phyloP scores from a whole-genome alignment of 1,140 invertebrate genomes.

The Chelonus insularis region DNA sequence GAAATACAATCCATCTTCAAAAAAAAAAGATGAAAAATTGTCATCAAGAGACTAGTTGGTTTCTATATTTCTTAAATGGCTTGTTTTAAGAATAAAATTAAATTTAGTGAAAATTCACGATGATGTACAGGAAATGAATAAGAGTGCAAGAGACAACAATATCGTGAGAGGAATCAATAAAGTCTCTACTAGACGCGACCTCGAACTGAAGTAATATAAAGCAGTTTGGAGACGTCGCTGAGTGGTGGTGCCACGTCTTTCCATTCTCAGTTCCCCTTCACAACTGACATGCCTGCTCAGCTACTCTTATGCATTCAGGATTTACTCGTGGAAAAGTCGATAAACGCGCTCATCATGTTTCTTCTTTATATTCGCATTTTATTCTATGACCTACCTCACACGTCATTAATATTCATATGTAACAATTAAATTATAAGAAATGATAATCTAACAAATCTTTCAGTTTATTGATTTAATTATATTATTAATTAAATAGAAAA shows the following conservation, averaged over 20 bases:
- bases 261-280: neutral
- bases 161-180: conserved; percentile 41
- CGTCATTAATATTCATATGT: too few relatives aligned
- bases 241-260: conserved; percentile 36
- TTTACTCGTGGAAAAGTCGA: conserved; percentile 15
- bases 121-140: conserved; percentile 16
- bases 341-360: neutral
- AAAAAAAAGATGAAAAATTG: too few relatives aligned
- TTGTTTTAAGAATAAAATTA: conserved; percentile 15
- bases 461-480: too few relatives aligned
- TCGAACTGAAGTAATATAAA: conserved; percentile 42
- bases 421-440: too few relatives aligned
- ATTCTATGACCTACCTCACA: too few relatives aligned
- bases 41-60: neutral
- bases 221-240: conserved; percentile 42
- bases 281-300: conserved; percentile 11
- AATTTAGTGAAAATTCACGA: conserved; percentile 12
- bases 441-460: too few relatives aligned
- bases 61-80: neutral
- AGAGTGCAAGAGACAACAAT: conserved; percentile 16
- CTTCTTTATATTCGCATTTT: too few relatives aligned
- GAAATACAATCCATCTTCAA: too few relatives aligned
- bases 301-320: conserved; percentile 7
- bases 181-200: conserved; percentile 30
- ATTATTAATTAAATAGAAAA: too few relatives aligned